Evolutionary conservation across 2,888 invertebrate species (phyloP), one percentile per base, ranked within the genome.

Genomic region (Operophtera brumata): DNA sequence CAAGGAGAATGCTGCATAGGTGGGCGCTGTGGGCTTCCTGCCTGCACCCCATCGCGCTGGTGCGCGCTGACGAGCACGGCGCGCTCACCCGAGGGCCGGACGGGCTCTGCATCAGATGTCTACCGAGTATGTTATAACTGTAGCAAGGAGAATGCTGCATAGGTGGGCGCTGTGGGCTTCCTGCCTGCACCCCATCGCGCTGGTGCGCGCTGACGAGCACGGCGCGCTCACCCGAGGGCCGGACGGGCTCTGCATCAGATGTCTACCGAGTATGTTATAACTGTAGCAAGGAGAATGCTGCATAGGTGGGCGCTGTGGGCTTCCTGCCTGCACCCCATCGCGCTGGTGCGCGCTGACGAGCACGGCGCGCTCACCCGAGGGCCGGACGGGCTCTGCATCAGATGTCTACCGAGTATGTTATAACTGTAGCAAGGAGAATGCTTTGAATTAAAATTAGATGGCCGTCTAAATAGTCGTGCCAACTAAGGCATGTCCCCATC

Each of bases 11-110:
- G n/a, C n/a, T n/a, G n/a, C n/a, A 8, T 96, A 93, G 48, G 90
- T 96, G 35, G 99, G 98, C 1, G 96, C 98, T 6, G 95, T 98
- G 47, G 99, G 99, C 0, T 99, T 98, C 84, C 91, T 97, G 46
- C 97, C 97, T 94, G 68, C 94, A 94, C 72, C 95, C 95, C 11
- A 93, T 94, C 54, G 92, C 93, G 13, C 81, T 96, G 52, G 92
- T 96, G 66, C 92, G 91, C 44, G 92, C 96, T 55, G 94, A 95
- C 75, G 92, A 91, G 47, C 93, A 92, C 0, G 96, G 96, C 2
- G 93, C 94, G 54, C 94, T 95, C 0, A 75, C 97, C 8, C 91
- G 97, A 30, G 93, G 94, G 39, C 80, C 91, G 0, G 93, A 87
- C 82, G 92, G 97, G 66, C 91, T 93, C 67, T 99, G 98, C 81